Evolutionary conservation across 2,888 invertebrate species (phyloP), one percentile per base, ranked within the genome.

Genomic region (Neoaliturus tenellus): DNA sequence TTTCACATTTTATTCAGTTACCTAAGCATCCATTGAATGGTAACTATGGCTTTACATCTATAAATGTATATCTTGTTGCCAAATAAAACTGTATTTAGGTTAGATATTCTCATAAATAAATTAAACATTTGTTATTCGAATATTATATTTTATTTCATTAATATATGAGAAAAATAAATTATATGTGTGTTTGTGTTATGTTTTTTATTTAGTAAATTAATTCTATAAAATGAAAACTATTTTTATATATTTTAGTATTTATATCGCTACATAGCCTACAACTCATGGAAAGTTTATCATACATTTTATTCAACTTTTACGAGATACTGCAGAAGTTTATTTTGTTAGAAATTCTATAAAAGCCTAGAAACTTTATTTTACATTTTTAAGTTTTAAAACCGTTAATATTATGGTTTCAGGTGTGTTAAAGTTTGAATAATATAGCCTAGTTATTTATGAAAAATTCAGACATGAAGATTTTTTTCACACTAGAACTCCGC

Each of bases 201-300:
- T 62, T 28, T 62, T n/a, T 55, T 25, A 62, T 62, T 62, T 28
- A 31, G 14, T 62, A 31, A 25, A 62, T 55, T 55, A 28, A 31
- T 28, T 31, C 31, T 62, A 62, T 31, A 62, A 62, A 62, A 12
- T 4, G 31, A 62, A 62, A 12, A 14, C 1, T 62, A 62, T 62
- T 62, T 62, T 62, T 62, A 62, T 62, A 62, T 62, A 31, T 5
- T 62, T 62, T 14, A 31, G 62, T 62, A 62, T 62, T 62, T 62
- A 12, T 44, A 44, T 12, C 14, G 17, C 44, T 44, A 44, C 39
- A 8, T 39, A 39, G n/a, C n/a, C n/a, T n/a, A n/a, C n/a, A n/a
- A n/a, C n/a, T n/a, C n/a, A n/a, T n/a, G n/a, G n/a, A n/a, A n/a
- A n/a, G n/a, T n/a, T n/a, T n/a, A n/a, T n/a, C n/a, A n/a, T n/a